Percentiles rank a stretch among this genome's conserved stretches.
Evolutionary conservation across 2,113 vertebrate species (phyloP).

Genomic region (Rutilus rutilus): DNA sequence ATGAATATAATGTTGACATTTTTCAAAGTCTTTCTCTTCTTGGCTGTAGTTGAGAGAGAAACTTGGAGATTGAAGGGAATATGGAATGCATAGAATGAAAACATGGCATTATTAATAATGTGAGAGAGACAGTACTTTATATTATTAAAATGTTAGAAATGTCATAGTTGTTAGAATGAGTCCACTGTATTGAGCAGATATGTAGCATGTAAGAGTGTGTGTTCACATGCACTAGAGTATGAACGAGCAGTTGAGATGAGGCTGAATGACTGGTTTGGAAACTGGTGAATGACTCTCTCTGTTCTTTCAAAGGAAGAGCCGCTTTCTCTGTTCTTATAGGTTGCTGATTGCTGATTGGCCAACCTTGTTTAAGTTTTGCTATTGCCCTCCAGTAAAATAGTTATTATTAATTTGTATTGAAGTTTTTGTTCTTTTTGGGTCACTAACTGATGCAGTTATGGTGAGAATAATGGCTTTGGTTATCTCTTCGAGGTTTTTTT

Average conservation of each 20-base stretch:
- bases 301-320: constrained; percentile 54
- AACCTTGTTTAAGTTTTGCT: neutral
- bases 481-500: no score
- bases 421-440: constrained; percentile 3
- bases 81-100: neutral
- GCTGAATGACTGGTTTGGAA: constrained; percentile 75
- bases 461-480: neutral
- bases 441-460: neutral
- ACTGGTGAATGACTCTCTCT: constrained; percentile 73
- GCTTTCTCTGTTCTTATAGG: constrained; percentile 31
- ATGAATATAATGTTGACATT: constrained; percentile 9
- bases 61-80: neutral
- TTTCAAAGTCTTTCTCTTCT: constrained; percentile 3
- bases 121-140: neutral
- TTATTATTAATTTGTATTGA: neutral
- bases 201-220: neutral
- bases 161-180: neutral
- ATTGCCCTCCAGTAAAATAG: neutral
- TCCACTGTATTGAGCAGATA: neutral
- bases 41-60: neutral
- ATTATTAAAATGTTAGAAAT: neutral
- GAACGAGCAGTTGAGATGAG: constrained; percentile 64
- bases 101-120: neutral
- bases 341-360: neutral
- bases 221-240: constrained; percentile 2